Base-by-base conservation (phyloP, 1,140 invertebrate species). In the Euura saliciscinereae region DNA sequence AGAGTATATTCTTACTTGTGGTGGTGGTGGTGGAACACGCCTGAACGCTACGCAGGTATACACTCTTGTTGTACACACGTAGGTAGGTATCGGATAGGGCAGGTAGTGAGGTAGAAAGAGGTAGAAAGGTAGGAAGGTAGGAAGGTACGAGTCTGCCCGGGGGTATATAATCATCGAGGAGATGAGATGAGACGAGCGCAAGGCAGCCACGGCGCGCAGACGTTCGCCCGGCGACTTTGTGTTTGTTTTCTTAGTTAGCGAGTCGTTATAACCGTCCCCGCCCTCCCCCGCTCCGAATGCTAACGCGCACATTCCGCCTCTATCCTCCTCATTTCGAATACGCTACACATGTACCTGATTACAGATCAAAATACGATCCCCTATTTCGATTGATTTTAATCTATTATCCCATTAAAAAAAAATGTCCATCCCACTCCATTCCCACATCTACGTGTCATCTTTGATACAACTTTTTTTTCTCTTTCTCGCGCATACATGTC, bases 221-320 rank as follows among this genome's bases (percentile, higher is more conserved):
- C n/a, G 28, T 28, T 28, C 28, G 28, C 28, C 28, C 80, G 79
- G 78, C 75, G 78, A 78, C 78, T 80, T 84, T 76, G 77, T 85
- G 82, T 85, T 85, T 85, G 83, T 85, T 85, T 85, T 85, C 80
- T 85, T 85, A 85, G 83, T 84, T 85, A 84, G 82, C 82, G 80
- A 83, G 82, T 85, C 80, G 82, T 85, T 84, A 85, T 77, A 78
- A 77, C 73, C 76, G 78, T 73, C 74, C 28, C 76, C 71, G 59
- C 67, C 72, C 68, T 71, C 72, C 42, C 66, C 67, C 43, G 71
- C 44, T 68, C 43, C 67, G 44, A 8, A 43, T 11, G 66, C 28
- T 28, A 28, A 28, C 28, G 44, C 45, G 71, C 68, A 45, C 69
- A 70, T 74, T 71, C 59, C 72, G 42, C 64, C 7, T 11, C 46